Percentiles rank a stretch among this genome's conserved stretches.
These are phyloP conservation scores for Alosa sapidissima DNA, from an alignment of 2,797 vertebrate genomes.

Conservation along the genomic window DNA sequence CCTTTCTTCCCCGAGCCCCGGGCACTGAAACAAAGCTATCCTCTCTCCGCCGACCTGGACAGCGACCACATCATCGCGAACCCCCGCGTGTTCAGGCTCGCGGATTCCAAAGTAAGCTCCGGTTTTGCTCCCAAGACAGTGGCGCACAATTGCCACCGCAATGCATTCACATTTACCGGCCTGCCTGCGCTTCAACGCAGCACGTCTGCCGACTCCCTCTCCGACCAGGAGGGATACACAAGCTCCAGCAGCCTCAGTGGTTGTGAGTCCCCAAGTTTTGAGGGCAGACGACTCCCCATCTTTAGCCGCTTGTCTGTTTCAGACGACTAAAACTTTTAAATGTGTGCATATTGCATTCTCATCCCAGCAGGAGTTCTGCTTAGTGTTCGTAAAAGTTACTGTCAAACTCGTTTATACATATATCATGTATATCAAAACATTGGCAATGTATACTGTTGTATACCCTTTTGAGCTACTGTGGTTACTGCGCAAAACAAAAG, in stretches of 20 bases:
- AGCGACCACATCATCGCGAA: constrained; percentile 35
- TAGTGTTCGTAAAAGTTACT: constrained; percentile 66
- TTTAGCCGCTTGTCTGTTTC: constrained; percentile 84
- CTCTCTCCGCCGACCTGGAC: constrained; percentile 58
- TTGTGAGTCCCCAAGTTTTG: constrained; percentile 76
- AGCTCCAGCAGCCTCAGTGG: constrained; percentile 82
- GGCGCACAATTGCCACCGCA: constrained; percentile 25
- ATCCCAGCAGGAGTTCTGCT: constrained; percentile 69
- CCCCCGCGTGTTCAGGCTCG: constrained; percentile 61
- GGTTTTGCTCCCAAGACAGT: constrained; percentile 36
- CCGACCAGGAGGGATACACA: constrained; percentile 79
- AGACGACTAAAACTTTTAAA: constrained; percentile 70
- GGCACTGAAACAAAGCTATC: constrained; percentile 58
- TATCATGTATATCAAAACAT: constrained; percentile 48
- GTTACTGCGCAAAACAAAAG: constrained; percentile 45
- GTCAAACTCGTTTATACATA: constrained; percentile 44
- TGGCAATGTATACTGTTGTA: constrained; percentile 81
- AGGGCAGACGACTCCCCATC: constrained; percentile 81
- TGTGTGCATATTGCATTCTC: constrained; percentile 79
- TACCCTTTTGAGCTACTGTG: constrained; percentile 63
- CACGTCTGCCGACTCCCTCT: constrained; percentile 81
- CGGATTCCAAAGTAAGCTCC: constrained; percentile 57
- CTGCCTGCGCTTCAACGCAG: constrained; percentile 69
- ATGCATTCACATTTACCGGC: constrained; percentile 42
- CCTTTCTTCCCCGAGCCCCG: constrained; percentile 64